Conservation (phyloP, 2,113 vertebrate genomes). For the Otolemur garnettii region DNA sequence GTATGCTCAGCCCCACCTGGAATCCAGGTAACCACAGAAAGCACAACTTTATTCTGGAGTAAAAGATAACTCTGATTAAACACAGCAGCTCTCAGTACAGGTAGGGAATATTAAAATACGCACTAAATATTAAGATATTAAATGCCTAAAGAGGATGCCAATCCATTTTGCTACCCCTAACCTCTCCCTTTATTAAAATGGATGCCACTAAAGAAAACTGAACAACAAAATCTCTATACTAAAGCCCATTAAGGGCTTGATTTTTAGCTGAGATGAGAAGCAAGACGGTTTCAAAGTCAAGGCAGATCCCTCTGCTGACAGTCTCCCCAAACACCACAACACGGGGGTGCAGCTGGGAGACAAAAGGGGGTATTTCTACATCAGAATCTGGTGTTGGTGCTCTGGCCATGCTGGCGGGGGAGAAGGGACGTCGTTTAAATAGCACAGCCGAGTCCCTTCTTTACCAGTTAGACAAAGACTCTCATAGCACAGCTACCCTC, state of each 20-base stretch:
- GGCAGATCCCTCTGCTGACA: background rate
- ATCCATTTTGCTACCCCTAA: background rate
- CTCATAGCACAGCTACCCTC: accelerated
- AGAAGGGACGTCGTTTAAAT: background rate
- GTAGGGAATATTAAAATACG: constrained; percentile 65
- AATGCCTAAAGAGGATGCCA: constrained; percentile 36
- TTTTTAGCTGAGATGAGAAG: constrained; percentile 65
- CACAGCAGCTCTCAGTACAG: background rate
- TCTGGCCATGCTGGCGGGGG: background rate
- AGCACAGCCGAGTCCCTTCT: background rate
- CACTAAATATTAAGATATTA: constrained; percentile 62
- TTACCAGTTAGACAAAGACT: background rate
- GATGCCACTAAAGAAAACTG: constrained; percentile 56
- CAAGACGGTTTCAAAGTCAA: constrained; percentile 38
- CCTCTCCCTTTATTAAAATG: background rate
- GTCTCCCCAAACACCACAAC: background rate
- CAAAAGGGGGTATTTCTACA: accelerated
- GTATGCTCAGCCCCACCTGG: background rate
- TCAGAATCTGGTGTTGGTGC: background rate
- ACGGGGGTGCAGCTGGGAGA: background rate
- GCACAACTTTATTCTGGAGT: background rate
- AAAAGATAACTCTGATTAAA: background rate
- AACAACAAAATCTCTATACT: constrained; percentile 65
- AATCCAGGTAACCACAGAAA: constrained; percentile 18
- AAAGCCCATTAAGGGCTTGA: constrained; percentile 66